Evolutionary conservation across 2,888 invertebrate genomes (phyloP).

Genomic region (Oxytorus armatus): DNA sequence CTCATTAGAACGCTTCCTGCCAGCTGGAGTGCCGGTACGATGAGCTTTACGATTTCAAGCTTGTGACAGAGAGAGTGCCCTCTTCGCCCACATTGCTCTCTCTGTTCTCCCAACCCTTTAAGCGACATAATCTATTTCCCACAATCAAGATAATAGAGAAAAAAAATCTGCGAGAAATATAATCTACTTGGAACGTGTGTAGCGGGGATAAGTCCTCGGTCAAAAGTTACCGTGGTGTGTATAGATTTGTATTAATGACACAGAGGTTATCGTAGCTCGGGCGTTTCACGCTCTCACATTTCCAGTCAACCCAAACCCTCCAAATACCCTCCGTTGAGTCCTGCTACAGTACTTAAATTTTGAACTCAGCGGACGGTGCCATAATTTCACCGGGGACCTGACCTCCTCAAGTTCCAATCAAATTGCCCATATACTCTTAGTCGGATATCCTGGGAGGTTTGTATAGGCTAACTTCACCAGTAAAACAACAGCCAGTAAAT

Average conservation of each 20-base stretch:
- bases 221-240: slow-evolving; percentile 2
- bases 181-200: neutral
- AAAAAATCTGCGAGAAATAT: neutral
- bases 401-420: neutral
- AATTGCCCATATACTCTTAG: no score
- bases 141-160: neutral
- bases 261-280: neutral
- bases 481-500: no score
- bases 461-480: no score
- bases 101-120: neutral
- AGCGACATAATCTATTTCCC: neutral
- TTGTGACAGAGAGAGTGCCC: slow-evolving; percentile 32
- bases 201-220: neutral
- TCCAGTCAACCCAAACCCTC: neutral
- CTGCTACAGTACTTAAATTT: neutral
- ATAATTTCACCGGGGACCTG: neutral
- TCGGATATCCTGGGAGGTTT: no score
- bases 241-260: neutral
- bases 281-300: no score
- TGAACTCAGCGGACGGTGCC: neutral
- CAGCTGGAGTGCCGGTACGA: slow-evolving; percentile 94
- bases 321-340: neutral
- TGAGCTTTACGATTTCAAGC: slow-evolving; percentile 56
- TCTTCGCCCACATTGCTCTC: slow-evolving; percentile 2
- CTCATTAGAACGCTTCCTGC: slow-evolving; percentile 94